Evolutionary conservation across 2,888 invertebrate genomes (phyloP), one percentile per base, ranked within the genome.

Genomic region (Spisula solida): DNA sequence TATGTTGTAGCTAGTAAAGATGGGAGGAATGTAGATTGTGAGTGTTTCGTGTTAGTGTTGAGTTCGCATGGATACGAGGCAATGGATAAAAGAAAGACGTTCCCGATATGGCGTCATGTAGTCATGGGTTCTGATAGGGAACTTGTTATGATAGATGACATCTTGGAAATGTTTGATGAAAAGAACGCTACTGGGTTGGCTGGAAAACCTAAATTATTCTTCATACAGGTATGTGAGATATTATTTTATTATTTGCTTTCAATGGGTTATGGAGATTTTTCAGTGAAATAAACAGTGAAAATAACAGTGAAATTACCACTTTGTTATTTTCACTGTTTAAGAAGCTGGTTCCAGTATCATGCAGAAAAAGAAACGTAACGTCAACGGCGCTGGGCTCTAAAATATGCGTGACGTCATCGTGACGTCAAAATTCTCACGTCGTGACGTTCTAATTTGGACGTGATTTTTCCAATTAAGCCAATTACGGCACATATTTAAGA

Each of bases 21-120:
- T 66, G 4, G 8, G 25, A 25, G 25, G 60, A 66, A 82, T 48
- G n/a, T 20, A 14, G 41, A 82, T 14, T 82, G 55, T 25, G 82
- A 82, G 41, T 47, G 82, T 47, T 82, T 82, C 47, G 82, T 48
- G 20, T 48, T 82, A 0, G 82, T 82, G 82, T 66, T 82, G n/a
- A 82, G 82, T 70, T 47, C 70, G 5, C 82, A 82, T 82, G 82
- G 82, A 25, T 16, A 48, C 1, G 82, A 82, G 70, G 12, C 47
- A 34, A 0, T 47, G 16, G 82, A 82, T 34, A 70, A 41, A n/a
- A 82, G 60, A 41, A 8, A 2, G 4, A 31, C 12, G 20, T 12
- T 4, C 51, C 12, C 12, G 34, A 29, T 82, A 6, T 82, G 82
- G 82, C 60, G 66, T 0, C 82, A 82, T 47, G 14, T 20, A 55